phyloP scores from a whole-genome alignment of 2,888 invertebrate genomes.

The Heteromyza rotundicornis region DNA sequence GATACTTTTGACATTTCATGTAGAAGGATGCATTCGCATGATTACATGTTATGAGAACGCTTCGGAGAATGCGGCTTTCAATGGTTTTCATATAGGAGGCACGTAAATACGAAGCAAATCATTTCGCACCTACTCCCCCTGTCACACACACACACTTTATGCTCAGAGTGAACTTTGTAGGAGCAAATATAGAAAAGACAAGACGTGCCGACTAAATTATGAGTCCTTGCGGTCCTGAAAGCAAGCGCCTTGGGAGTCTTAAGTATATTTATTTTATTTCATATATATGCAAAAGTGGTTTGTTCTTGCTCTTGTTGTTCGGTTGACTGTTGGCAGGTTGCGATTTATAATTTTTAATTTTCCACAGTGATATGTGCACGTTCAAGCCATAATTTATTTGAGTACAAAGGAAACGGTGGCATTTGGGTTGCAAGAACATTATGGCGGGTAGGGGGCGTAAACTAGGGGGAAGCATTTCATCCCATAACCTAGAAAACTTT shows the following conservation, averaged over 20 bases:
- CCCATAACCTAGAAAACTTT: conserved; percentile 9
- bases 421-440: no score
- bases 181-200: background rate
- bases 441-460: no score
- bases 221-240: background rate
- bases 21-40: conserved; percentile 6
- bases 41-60: conserved; percentile 14
- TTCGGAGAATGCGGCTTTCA: background rate
- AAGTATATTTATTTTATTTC: background rate
- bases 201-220: background rate
- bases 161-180: no score
- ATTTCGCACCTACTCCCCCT: background rate
- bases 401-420: no score
- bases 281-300: no score
- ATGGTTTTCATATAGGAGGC: background rate
- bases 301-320: background rate
- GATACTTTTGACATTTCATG: conserved; percentile 5
- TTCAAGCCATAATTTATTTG: background rate
- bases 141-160: background rate
- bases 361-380: background rate
- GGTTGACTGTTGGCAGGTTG: background rate
- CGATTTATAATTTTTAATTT: conserved; percentile 17
- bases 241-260: background rate
- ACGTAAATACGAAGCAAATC: conserved; percentile 17
- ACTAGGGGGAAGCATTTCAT: background rate